phyloP scores from a whole-genome alignment of 2,888 invertebrate species.

The Callosobruchus maculatus region DNA sequence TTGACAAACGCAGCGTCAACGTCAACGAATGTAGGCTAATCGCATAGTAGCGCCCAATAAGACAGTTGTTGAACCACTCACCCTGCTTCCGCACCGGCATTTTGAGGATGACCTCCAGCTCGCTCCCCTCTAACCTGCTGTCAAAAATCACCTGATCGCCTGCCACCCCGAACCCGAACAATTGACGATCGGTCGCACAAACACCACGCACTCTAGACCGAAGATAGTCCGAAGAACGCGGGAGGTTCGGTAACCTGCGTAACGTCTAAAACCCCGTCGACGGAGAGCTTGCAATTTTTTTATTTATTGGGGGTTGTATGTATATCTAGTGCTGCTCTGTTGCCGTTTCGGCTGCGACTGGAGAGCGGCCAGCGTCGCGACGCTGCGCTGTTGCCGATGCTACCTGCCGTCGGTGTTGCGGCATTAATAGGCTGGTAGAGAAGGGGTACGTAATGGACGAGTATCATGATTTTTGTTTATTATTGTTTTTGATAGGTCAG shows the following conservation, averaged over 20 bases:
- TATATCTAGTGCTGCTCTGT: conserved; percentile 7
- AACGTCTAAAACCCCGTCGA: neutral
- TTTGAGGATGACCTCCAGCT: conserved; percentile 32
- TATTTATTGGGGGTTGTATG: neutral
- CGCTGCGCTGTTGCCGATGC: conserved; percentile 6
- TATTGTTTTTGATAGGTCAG: too few relatives aligned
- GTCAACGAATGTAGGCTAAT: conserved; percentile 23
- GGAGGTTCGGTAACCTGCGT: neutral
- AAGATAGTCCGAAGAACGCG: neutral
- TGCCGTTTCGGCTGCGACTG: conserved; percentile 22
- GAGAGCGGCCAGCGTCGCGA: conserved; percentile 20
- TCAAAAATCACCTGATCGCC: conserved; percentile 20
- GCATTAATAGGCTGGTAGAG: neutral
- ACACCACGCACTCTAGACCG: neutral
- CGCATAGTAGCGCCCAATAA: conserved; percentile 40
- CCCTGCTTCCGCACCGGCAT: conserved; percentile 78
- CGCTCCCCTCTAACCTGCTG: conserved; percentile 12
- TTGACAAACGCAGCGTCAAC: conserved; percentile 18
- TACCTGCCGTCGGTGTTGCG: neutral
- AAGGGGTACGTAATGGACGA: neutral
- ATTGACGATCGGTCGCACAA: neutral
- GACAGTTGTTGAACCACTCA: conserved; percentile 46
- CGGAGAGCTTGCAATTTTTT: neutral
- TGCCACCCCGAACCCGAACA: neutral
- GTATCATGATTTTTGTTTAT: too few relatives aligned